Conservation (phyloP, 2,113 vertebrate genomes). For the Anoura caudifer region DNA sequence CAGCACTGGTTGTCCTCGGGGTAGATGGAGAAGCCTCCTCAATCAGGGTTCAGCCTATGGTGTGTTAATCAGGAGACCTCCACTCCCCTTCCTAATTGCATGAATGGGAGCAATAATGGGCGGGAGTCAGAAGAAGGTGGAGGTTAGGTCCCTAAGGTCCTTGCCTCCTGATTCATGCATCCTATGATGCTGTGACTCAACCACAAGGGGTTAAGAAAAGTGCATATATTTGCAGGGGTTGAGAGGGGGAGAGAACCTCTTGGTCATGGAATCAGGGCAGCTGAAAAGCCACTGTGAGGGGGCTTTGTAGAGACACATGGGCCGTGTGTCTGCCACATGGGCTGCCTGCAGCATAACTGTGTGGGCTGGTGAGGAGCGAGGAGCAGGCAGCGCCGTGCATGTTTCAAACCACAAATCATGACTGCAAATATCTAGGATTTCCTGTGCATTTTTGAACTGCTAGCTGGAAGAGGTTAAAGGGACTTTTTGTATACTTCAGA, state of each 20-base stretch:
- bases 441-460: slow-evolving; percentile 49
- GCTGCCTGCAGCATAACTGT: neutral
- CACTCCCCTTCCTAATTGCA: neutral
- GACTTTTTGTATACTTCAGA: slow-evolving; percentile 27
- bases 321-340: neutral
- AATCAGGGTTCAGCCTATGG: neutral
- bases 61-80: neutral
- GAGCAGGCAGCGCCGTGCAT: neutral
- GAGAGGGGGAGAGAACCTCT: neutral
- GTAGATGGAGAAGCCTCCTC: neutral
- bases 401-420: slow-evolving; percentile 62
- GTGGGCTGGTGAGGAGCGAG: neutral
- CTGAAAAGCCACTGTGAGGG: neutral
- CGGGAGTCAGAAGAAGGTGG: neutral
- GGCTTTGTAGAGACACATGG: neutral
- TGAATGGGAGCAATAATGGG: neutral
- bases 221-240: neutral
- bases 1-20: neutral
- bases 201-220: neutral
- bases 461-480: slow-evolving; percentile 44
- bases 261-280: neutral
- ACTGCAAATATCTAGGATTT: slow-evolving; percentile 54
- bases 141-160: neutral
- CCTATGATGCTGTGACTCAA: neutral
- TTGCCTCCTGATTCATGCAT: neutral